Evolutionary conservation across 2,888 invertebrate genomes (phyloP).

Genomic region (Torymus texanus): DNA sequence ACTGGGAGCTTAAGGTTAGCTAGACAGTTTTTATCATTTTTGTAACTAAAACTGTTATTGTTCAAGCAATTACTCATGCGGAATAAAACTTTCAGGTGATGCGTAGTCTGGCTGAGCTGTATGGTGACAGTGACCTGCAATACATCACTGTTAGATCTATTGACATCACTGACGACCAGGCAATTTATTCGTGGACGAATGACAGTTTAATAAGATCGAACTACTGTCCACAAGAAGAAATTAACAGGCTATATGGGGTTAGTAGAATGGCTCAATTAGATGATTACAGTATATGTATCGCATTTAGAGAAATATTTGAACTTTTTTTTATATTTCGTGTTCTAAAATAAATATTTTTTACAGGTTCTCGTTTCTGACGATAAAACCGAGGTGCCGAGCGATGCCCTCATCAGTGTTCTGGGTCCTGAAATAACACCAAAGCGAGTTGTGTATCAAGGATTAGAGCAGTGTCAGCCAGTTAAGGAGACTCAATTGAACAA

Average conservation of each 20-base stretch:
- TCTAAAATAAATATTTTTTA: background rate
- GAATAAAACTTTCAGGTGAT: conserved; percentile 64
- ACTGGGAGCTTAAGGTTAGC: conserved; percentile 79
- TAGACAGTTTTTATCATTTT: background rate
- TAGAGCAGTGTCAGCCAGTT: conserved; percentile 81
- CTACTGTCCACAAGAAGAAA: conserved; percentile 86
- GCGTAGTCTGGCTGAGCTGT: conserved; percentile 73
- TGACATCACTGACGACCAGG: conserved; percentile 79
- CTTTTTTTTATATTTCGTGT: no score
- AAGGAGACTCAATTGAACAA: conserved; percentile 74
- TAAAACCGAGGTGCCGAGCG: conserved; percentile 76
- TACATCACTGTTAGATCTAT: conserved; percentile 84
- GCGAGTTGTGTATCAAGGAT: conserved; percentile 81
- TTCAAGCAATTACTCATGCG: background rate
- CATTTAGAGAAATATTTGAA: no score
- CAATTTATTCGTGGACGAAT: conserved; percentile 89
- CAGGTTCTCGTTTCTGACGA: conserved; percentile 77
- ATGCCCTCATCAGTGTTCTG: conserved; percentile 79
- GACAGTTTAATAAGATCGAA: conserved; percentile 85
- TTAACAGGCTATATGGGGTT: conserved; percentile 83
- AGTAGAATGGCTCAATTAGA: conserved; percentile 58
- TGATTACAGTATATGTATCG: no score
- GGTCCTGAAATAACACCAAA: conserved; percentile 82
- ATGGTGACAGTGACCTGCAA: conserved; percentile 78
- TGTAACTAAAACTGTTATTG: background rate